phyloP scores from a whole-genome alignment of 2,113 vertebrate species.

The Kobus ellipsiprymnus region DNA sequence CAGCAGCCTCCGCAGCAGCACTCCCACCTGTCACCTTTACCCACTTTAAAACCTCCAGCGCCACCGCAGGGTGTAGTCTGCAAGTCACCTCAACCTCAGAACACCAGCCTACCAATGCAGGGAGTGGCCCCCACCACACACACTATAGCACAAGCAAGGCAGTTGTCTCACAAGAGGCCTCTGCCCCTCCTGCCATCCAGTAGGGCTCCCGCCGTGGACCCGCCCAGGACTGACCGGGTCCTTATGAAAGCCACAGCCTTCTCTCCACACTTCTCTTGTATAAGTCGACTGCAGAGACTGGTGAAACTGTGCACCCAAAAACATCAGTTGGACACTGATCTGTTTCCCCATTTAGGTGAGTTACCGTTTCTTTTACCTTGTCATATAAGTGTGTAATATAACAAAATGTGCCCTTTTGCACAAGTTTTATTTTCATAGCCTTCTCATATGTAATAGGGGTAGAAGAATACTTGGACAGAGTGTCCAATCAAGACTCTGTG shows the following conservation, averaged over 20 bases:
- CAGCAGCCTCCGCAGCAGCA: constrained; percentile 80
- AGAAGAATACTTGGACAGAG: not conserved
- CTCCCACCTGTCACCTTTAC: constrained; percentile 80
- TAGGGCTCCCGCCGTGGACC: constrained; percentile 77
- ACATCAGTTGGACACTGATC: constrained; percentile 90
- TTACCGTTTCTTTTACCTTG: not conserved
- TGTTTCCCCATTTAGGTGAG: constrained; percentile 97
- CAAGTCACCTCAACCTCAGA: constrained; percentile 95
- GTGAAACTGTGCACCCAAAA: constrained; percentile 94
- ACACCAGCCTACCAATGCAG: constrained; percentile 92
- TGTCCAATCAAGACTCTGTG: not conserved
- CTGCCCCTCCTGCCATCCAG: constrained; percentile 82
- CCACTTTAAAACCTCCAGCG: constrained; percentile 85
- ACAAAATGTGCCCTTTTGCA: not conserved
- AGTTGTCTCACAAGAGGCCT: constrained; percentile 87
- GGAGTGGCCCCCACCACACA: constrained; percentile 86
- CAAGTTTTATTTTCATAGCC: not conserved
- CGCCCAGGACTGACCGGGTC: constrained; percentile 85
- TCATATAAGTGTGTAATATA: rapidly evolving
- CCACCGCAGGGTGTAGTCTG: constrained; percentile 92
- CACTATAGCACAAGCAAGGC: constrained; percentile 88
- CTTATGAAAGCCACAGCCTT: constrained; percentile 93
- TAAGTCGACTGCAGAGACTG: constrained; percentile 94
- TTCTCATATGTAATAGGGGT: too few species aligned
- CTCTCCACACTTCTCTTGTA: constrained; percentile 89